Base-by-base conservation (phyloP, 2,797 vertebrate species). In the Cynopterus sphinx region DNA sequence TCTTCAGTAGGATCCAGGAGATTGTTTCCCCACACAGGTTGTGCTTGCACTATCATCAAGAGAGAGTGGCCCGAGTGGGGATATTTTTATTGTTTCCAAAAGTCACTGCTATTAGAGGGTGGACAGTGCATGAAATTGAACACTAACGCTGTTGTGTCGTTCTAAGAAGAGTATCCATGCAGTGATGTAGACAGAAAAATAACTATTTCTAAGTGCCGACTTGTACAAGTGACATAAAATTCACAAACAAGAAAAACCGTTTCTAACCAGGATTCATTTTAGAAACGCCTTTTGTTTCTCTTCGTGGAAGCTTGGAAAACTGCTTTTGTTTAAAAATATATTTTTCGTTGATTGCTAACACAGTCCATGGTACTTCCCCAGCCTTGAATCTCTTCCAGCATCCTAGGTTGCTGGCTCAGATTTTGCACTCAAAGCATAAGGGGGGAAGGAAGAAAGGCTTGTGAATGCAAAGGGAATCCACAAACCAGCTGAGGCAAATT, bases 21-120 rank as follows among this genome's bases (percentile, higher is more conserved):
- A 97, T 53, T 97, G 90, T 97, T 94, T 85, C 97, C 87, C 96
- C 98, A 97, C 98, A 98, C 97, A 96, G 95, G 94, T 79, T 97
- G 96, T 97, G 92, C 97, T 96, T 93, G 93, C 67, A 88, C 74
- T 77, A 94, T 88, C 91, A 98, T 91, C 92, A 90, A 63, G 41
- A 96, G 73, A 92, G 49, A 97, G 46, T 2, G 31, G 65, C 43
- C 70, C 0, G 1, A 90, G n/a, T 0, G 6, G 24, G 74, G 57
- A 89, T 12, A 55, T 57, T 91, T 91, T 92, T 31, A 93, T 91
- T 91, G 89, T 83, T 94, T 96, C 59, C 59, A 87, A 88, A 85
- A 96, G 85, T 51, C 94, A 10, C n/a, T 75, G n/a, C 74, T 74
- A 11, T 70, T 49, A 28, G 61, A 74, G 61, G 46, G 36, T 28